A percentile compares a stretch with the other conserved stretches of the same genome.
These are phyloP conservation scores for Balaeniceps rex DNA, from an alignment of 2,113 vertebrate genomes.

Conservation along the genomic window DNA sequence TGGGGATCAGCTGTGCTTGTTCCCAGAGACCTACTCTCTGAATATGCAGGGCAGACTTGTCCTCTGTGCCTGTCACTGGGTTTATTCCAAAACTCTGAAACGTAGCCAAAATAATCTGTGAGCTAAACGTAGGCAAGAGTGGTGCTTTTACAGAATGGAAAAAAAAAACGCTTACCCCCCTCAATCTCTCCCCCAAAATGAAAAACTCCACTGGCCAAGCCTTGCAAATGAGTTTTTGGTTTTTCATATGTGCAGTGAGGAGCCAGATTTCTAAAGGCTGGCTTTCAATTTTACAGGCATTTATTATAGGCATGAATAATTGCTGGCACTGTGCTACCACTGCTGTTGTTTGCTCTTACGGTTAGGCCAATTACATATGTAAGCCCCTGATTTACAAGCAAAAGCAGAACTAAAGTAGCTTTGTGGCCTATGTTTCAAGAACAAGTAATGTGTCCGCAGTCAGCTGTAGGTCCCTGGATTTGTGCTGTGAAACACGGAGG, in stretches of 20 bases:
- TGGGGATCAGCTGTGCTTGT: not conserved
- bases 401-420: slow-evolving; percentile 44
- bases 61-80: not conserved
- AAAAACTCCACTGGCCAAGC: not conserved
- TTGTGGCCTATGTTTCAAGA: slow-evolving; percentile 17
- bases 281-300: not conserved
- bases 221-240: not conserved
- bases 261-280: slow-evolving; percentile 32
- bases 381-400: slow-evolving; percentile 54
- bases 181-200: not conserved
- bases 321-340: slow-evolving; percentile 29
- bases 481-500: not conserved
- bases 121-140: not conserved
- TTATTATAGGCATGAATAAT: slow-evolving; percentile 61
- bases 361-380: slow-evolving; percentile 57
- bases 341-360: slow-evolving; percentile 56
- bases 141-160: not conserved
- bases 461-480: not conserved
- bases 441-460: not conserved
- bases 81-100: not conserved
- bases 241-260: not conserved
- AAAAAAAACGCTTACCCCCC: not conserved
- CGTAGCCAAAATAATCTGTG: not conserved
- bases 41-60: not conserved
- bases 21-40: not conserved